Conservation (phyloP, 2,113 vertebrate genomes). For the Apus apus region DNA sequence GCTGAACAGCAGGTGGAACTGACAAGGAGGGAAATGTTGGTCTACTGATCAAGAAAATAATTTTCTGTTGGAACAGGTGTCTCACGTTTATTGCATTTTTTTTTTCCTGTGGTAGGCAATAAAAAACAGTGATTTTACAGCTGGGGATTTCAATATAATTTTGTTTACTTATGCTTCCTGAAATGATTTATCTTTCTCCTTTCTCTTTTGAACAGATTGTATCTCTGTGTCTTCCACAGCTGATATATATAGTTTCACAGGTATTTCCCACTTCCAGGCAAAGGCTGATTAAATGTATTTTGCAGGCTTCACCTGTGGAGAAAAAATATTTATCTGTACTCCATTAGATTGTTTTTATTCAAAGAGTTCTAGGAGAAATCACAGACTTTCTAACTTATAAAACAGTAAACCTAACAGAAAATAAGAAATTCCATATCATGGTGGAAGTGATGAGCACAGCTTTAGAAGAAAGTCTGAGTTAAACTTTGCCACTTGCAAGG, state of each 20-base stretch:
- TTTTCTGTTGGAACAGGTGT: not conserved
- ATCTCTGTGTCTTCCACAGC: not conserved
- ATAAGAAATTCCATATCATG: not conserved
- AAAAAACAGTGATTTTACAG: not conserved
- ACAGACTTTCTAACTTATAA: not conserved
- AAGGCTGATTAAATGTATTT: not conserved
- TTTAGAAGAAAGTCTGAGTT: not conserved
- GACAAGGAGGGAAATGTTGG: not conserved
- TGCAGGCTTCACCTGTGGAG: not conserved
- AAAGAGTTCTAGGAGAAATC: not conserved
- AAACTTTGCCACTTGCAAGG: not conserved
- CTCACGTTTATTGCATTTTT: not conserved
- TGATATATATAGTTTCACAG: not conserved
- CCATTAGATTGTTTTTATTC: not conserved
- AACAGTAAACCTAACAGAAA: not conserved
- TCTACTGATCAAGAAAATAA: slow-evolving; percentile 12
- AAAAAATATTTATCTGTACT: not conserved
- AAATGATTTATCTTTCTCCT: not conserved
- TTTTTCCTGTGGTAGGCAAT: not conserved
- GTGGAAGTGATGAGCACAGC: not conserved
- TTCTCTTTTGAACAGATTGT: slow-evolving; percentile 5
- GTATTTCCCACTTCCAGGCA: not conserved
- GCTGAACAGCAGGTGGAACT: not conserved
- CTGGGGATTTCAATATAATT: not conserved
- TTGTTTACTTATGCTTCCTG: not conserved